Conservation (phyloP, 2,888 invertebrate genomes). For the Volucella inanis region DNA sequence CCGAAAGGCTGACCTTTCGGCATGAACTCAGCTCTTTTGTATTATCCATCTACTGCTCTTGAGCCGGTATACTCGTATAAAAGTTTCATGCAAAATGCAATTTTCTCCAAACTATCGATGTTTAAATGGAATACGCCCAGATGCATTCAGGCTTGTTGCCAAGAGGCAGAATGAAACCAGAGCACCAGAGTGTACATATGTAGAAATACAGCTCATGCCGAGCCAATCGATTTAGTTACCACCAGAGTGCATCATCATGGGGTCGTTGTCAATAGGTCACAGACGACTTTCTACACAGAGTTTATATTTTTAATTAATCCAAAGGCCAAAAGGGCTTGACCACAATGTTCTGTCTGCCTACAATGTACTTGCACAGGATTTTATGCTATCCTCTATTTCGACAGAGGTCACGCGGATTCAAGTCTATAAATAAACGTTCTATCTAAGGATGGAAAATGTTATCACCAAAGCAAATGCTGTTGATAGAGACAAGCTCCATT, state of each 20-base stretch:
- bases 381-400: too few relatives aligned
- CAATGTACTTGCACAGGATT: not conserved
- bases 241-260: not conserved
- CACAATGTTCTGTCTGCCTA: slow-evolving; percentile 3
- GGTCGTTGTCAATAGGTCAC: slow-evolving; percentile 32
- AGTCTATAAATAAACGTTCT: too few relatives aligned
- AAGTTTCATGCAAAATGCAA: slow-evolving; percentile 1
- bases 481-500: too few relatives aligned
- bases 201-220: not conserved
- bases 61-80: not conserved
- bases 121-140: slow-evolving; percentile 22
- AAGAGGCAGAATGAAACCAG: slow-evolving; percentile 6
- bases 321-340: slow-evolving; percentile 10
- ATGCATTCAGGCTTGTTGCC: not conserved
- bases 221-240: slow-evolving; percentile 15
- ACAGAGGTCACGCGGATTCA: too few relatives aligned
- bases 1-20: slow-evolving; percentile 43
- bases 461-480: too few relatives aligned
- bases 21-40: not conserved
- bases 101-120: slow-evolving; percentile 6
- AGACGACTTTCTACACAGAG: slow-evolving; percentile 11
- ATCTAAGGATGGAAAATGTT: too few relatives aligned
- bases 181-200: not conserved
- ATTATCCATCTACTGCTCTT: not conserved
- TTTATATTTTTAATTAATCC: slow-evolving; percentile 45